Evolutionary conservation across 1,140 invertebrate genomes (phyloP), one percentile per base, ranked within the genome.

Genomic region (Bombus balteatus): DNA sequence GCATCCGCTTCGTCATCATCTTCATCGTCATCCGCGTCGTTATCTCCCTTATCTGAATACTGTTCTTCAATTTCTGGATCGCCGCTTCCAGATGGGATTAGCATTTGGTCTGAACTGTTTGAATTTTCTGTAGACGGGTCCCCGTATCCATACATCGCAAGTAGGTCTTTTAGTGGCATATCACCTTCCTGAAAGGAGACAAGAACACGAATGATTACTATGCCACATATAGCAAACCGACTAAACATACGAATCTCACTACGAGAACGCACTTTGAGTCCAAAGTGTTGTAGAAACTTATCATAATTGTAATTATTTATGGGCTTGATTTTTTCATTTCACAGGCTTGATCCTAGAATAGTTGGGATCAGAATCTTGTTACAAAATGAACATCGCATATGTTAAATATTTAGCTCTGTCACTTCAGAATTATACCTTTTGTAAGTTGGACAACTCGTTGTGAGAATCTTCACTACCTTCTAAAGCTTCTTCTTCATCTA

Each of bases 401-500:
- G 43, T 83, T 79, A 90, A 82, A 65, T 81, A 77, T 75, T 65
- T 68, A 81, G 25, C 53, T 82, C 32, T 41, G n/a, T 86, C 59
- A 77, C 5, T 15, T 12, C 53, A 47, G 47, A 53, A 37, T 85
- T 87, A 83, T 95, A 98, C 98, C 93, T 97, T 97, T 93, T 98
- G 97, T 74, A 99, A 96, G 94, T 98, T 98, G 89, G 97, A 97
- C 72, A 99, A 96, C 95, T 99, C 98, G 92, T 97, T 97, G 91
- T 97, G 96, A 59, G 98, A 97, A 94, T 98, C 98, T 95, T 98
- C 98, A 90, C 97, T 96, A 88, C 97, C 97, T 92, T 98, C 98
- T 93, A 99, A 95, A 57, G 98, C 98, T 96, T 99, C 99, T 96
- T 99, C 98, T 96, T 99, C 98, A 94, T 99, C 98, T 92, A 99